phyloP scores from a whole-genome alignment of 2,797 vertebrate genomes.

The Enoplosus armatus region DNA sequence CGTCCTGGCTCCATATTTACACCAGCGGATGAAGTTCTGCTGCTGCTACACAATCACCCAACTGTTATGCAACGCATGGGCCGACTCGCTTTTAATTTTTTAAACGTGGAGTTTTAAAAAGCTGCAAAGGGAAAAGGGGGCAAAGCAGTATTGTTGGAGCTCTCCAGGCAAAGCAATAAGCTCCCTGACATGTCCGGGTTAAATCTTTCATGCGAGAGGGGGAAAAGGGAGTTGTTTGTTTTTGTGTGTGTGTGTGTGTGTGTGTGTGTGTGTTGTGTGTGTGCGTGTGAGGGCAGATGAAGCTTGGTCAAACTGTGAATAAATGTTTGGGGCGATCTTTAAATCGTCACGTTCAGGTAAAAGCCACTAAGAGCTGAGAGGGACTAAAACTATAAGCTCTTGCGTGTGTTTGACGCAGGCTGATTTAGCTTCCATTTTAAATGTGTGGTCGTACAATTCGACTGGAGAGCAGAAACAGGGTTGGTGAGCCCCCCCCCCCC shows the following conservation, averaged over 20 bases:
- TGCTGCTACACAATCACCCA: constrained; percentile 18
- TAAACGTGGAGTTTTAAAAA: constrained; percentile 41
- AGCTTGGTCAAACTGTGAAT: constrained; percentile 9
- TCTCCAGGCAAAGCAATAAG: constrained; percentile 58
- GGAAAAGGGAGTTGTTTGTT: constrained; percentile 39
- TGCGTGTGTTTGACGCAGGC: constrained; percentile 35
- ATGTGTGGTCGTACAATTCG: constrained; percentile 11
- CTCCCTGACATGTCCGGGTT: constrained; percentile 57
- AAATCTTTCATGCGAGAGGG: constrained; percentile 68
- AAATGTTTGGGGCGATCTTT: constrained; percentile 3
- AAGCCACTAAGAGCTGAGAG: background rate
- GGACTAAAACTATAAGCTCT: background rate
- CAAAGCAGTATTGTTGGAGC: constrained; percentile 36
- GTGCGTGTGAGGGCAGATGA: background rate
- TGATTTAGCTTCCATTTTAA: constrained; percentile 32
- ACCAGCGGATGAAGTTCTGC: constrained; percentile 8
- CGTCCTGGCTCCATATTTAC: constrained; percentile 25
- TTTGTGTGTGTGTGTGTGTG: background rate
- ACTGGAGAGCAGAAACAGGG: constrained; percentile 9
- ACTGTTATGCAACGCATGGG: constrained; percentile 51
- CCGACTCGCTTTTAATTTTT: constrained; percentile 58
- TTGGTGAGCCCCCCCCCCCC: constrained; percentile 11
- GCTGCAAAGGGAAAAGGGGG: constrained; percentile 32
- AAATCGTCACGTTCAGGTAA: background rate
- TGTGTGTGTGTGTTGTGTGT: constrained; percentile 14